Base-by-base conservation (phyloP, 2,888 invertebrate genomes). In the Cryptus viduatorius region DNA sequence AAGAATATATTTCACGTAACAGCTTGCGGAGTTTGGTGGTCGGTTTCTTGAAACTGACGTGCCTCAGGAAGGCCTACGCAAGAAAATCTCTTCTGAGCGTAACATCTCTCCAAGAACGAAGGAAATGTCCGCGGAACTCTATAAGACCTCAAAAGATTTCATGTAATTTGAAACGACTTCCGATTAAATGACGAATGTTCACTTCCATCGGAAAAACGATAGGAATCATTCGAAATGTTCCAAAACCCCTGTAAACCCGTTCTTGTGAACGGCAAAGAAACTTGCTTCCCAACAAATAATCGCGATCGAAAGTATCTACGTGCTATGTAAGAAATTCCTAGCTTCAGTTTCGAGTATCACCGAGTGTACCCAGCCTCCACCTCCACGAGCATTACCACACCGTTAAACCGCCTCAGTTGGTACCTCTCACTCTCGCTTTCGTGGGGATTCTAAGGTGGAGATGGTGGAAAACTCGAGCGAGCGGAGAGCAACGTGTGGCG, bases 391-490 rank as follows among this genome's bases (percentile, higher is more conserved):
- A 75, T 85, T 79, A 76, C 84, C 82, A 72, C 79, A 76, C 44
- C 61, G 76, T 72, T 72, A 53, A 79, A 59, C 67, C 75, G 53
- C 50, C 31, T 44, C 50, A 8, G 53, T 29, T 46, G 65, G 42
- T 73, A 44, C 84, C 84, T 84, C 84, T 85, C 84, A 82, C 84
- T 84, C 82, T 84, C 76, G 79, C 79, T 83, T 72, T 76, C 67
- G 53, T 50, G 76, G 53, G 64, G 69, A 10, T 37, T 29, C 67
- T 19, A 64, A 16, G 75, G 12, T 16, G 53, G 75, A n/a, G 71
- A 59, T 67, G 81, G 71, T 76, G 75, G 81, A 82, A 72, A 79
- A 75, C 29, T 59, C 48, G 59, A 71, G 46, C 69, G 68, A 80
- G 68, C 72, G 67, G 77, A 68, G 68, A 76, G 8, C n/a, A 71